Conservation (phyloP, 2,797 vertebrate genomes). For the Euthynnus affinis region DNA sequence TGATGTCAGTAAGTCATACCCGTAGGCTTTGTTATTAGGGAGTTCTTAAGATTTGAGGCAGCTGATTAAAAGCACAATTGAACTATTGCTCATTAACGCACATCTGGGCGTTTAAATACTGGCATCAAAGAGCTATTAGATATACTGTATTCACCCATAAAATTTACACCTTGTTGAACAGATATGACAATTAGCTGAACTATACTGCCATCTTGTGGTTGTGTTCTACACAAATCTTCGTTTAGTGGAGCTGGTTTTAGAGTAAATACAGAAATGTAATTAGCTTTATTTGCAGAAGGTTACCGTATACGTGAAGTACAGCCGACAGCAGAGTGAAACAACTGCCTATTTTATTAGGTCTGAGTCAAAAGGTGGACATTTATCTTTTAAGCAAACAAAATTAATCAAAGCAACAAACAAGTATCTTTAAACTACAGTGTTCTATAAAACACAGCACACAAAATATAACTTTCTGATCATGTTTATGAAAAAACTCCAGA, state of each 20-base stretch:
- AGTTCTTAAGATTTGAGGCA: neutral
- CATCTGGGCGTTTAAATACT: constrained; percentile 8
- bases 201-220: constrained; percentile 74
- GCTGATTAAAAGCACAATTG: neutral
- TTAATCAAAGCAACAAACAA: constrained; percentile 74
- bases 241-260: neutral
- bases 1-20: constrained; percentile 14
- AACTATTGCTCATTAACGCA: constrained; percentile 1
- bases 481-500: constrained; percentile 76
- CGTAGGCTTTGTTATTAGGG: constrained; percentile 10
- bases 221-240: neutral
- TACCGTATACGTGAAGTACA: constrained; percentile 19
- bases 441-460: constrained; percentile 88
- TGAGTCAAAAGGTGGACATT: constrained; percentile 81
- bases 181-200: constrained; percentile 5
- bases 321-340: constrained; percentile 61
- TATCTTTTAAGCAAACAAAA: constrained; percentile 75
- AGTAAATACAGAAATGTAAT: neutral
- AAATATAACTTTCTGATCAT: constrained; percentile 85
- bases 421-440: constrained; percentile 76
- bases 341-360: constrained; percentile 76
- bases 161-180: neutral
- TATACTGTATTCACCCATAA: constrained; percentile 4
- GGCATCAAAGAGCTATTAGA: constrained; percentile 12
- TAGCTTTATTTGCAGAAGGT: too few relatives aligned